Evolutionary conservation across 2,113 vertebrate genomes (phyloP).

Genomic region (Aegithalos caudatus): DNA sequence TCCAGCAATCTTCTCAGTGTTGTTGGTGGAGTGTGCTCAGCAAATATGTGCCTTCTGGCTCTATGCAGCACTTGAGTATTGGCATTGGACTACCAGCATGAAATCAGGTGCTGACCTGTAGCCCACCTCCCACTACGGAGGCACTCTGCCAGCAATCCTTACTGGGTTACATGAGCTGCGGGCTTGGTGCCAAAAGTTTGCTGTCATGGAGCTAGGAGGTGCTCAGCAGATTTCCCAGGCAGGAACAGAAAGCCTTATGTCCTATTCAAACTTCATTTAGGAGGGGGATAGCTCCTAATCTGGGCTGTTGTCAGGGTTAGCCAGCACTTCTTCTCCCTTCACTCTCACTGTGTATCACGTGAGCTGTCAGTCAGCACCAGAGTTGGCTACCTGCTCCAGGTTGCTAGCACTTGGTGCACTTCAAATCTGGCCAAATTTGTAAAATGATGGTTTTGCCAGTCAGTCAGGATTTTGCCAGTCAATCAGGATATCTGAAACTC

Average conservation of each 20-base stretch:
- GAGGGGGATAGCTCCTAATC: neutral
- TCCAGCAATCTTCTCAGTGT: neutral
- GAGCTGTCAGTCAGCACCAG: neutral
- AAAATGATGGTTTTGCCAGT: neutral
- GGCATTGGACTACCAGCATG: neutral
- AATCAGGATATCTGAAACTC: neutral
- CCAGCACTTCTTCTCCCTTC: neutral
- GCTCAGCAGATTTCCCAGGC: neutral
- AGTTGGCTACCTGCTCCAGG: neutral
- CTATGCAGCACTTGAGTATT: neutral
- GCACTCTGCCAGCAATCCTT: neutral
- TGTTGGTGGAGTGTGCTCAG: neutral
- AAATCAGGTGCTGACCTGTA: slow-evolving; percentile 40
- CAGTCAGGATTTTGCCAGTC: neutral
- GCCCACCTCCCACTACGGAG: neutral
- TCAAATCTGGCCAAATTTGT: neutral
- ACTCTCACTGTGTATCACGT: neutral
- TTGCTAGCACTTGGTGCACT: neutral
- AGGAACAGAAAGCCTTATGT: neutral
- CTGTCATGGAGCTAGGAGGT: neutral
- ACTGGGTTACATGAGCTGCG: neutral
- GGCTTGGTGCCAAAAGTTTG: neutral
- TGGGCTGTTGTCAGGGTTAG: neutral
- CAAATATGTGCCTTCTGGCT: neutral
- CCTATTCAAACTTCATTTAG: neutral